Evolutionary conservation across 2,797 vertebrate species (phyloP).

Genomic region (Danio kyathit): DNA sequence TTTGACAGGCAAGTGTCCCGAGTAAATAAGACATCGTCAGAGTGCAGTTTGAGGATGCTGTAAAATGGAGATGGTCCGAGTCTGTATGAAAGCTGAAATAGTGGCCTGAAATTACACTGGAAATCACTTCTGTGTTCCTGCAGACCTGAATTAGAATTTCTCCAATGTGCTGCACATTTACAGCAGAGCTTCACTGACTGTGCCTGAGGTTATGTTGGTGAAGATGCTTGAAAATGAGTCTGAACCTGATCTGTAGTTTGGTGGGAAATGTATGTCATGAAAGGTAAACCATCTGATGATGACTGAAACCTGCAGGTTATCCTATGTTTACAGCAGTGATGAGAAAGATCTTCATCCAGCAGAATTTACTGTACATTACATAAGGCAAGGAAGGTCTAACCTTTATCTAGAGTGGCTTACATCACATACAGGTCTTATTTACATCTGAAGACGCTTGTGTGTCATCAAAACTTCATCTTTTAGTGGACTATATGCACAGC

Average conservation of each 20-base stretch:
- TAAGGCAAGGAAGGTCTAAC: too few relatives aligned
- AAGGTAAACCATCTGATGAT: too few relatives aligned
- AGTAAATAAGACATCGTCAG: conserved; percentile 51
- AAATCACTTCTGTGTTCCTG: conserved; percentile 33
- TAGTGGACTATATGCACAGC: too few relatives aligned
- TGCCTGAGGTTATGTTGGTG: neutral
- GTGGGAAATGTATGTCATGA: too few relatives aligned
- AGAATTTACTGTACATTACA: too few relatives aligned
- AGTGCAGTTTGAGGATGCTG: conserved; percentile 11
- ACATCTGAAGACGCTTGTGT: too few relatives aligned
- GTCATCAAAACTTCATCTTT: too few relatives aligned
- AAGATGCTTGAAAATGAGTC: neutral
- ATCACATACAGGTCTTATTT: too few relatives aligned
- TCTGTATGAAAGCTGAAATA: neutral
- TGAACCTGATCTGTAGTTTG: neutral
- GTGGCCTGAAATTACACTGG: conserved; percentile 4
- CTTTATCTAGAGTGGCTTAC: too few relatives aligned
- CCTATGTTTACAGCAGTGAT: too few relatives aligned
- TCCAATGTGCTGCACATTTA: neutral
- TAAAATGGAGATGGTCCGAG: conserved; percentile 17
- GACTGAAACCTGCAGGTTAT: too few relatives aligned
- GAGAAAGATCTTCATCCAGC: too few relatives aligned
- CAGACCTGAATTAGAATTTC: conserved; percentile 4
- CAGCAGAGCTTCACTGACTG: neutral
- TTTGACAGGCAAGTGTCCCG: conserved; percentile 54